A percentile compares a stretch with the other conserved stretches of the same genome.
These are phyloP conservation scores for Bellardia bayeri DNA, from an alignment of 2,888 invertebrate genomes.

Conservation along the genomic window DNA sequence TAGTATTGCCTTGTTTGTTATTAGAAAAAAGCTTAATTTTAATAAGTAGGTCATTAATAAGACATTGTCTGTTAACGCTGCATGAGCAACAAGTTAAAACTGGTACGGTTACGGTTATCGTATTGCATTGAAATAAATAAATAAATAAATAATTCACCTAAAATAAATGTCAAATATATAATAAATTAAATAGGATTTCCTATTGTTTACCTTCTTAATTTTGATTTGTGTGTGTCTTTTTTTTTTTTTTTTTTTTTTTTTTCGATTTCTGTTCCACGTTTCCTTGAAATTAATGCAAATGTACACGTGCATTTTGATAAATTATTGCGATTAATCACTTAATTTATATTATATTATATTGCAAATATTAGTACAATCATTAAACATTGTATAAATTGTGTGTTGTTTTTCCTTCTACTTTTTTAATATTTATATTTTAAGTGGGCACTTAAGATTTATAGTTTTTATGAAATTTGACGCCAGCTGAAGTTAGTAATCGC, in stretches of 20 bases:
- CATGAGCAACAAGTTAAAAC: neutral
- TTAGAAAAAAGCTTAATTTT: neutral
- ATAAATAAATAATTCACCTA: neutral
- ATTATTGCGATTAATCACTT: conserved; percentile 34
- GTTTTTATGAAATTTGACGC: conserved; percentile 50
- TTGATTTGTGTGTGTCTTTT: neutral
- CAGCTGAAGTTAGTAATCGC: conserved; percentile 29
- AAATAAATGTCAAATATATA: neutral
- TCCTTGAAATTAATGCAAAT: neutral
- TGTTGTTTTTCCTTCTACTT: neutral
- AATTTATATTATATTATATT: neutral
- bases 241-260: neutral
- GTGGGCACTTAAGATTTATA: conserved; percentile 48
- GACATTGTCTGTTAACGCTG: neutral
- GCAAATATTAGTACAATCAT: conserved; percentile 14
- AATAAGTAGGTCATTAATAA: neutral
- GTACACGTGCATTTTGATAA: conserved; percentile 39
- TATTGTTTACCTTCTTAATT: neutral
- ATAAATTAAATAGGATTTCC: neutral
- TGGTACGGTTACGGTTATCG: neutral
- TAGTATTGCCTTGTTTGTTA: neutral
- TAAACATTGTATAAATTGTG: conserved; percentile 26
- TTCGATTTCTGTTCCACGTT: neutral
- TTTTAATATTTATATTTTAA: neutral
- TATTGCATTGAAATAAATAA: neutral